Base-by-base conservation (phyloP, 2,888 invertebrate species). In the Torymus aiolomorphi region DNA sequence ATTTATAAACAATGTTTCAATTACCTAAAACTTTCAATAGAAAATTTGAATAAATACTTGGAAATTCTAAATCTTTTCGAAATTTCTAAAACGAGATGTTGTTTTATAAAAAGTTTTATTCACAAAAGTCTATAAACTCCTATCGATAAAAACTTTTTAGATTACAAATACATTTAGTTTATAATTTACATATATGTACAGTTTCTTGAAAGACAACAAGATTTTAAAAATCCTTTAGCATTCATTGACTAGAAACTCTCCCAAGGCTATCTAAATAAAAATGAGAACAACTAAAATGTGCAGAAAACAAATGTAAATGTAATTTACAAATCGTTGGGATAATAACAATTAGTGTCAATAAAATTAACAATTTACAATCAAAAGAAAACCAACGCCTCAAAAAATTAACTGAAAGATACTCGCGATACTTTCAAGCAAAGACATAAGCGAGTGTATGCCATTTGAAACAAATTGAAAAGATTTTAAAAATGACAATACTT, bases 81-180 rank as follows among this genome's bases (percentile, higher is more conserved):
- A 31, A 31, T 31, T 31, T 31, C 31, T 74, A 63, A 80, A 70
- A 69, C 61, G 57, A 74, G 24, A 70, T 63, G 54, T 20, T 31
- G 16, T 70, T 51, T 77, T 80, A 73, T 77, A 80, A 74, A 80
- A 74, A 73, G n/a, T 77, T 74, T 65, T 80, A 80, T 80, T 80
- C 77, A 70, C 74, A 80, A 70, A 73, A 74, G 65, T 77, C 70
- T 80, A 80, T 76, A 70, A 77, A 77, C 69, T 72, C 76, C 52
- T 69, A 73, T 69, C 16, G 52, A 74, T 80, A 77, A 57, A 76
- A 73, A 57, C 67, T 67, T 74, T 63, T 69, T 54, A 74, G 69
- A 80, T 72, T 80, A 77, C 63, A 76, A 62, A 14, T 76, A 69
- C 52, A 76, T 69, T 56, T 31, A 61, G 1, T 20, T 62, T 52